These are phyloP conservation scores for Progne subis DNA, from an alignment of 2,113 vertebrate genomes.

Conservation along the genomic window DNA sequence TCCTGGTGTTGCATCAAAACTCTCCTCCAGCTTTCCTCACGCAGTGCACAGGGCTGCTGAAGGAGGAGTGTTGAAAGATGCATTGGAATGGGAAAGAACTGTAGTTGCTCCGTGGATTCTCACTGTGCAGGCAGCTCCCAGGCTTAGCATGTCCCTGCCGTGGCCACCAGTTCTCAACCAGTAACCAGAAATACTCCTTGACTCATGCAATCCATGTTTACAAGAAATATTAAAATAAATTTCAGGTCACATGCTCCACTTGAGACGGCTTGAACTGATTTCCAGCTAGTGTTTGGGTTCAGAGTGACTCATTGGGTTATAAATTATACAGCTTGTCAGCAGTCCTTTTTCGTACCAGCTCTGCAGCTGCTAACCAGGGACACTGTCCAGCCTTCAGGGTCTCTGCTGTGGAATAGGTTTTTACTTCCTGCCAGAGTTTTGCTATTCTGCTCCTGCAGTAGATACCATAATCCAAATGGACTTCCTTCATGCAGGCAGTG, in stretches of 20 bases:
- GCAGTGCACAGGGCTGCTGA: background rate
- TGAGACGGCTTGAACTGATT: background rate
- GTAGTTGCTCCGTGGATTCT: background rate
- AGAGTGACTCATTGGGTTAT: background rate
- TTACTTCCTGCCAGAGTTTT: background rate
- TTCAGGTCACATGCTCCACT: background rate
- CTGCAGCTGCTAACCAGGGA: background rate
- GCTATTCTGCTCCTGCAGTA: background rate
- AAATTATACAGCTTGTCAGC: background rate
- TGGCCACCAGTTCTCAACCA: background rate
- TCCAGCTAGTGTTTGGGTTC: background rate
- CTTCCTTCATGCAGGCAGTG: background rate
- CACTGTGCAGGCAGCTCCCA: background rate
- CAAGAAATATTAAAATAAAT: background rate
- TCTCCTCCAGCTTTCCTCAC: background rate
- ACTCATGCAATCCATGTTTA: background rate
- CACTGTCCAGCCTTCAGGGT: background rate
- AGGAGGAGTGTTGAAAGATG: background rate
- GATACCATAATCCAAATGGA: background rate
- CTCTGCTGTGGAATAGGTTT: background rate
- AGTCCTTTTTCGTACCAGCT: background rate
- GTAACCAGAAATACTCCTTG: background rate
- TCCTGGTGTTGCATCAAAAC: background rate
- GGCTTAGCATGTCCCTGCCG: background rate
- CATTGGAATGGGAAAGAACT: background rate